Evolutionary conservation across 2,888 invertebrate genomes (phyloP).

Genomic region (Bombyx huttoni): DNA sequence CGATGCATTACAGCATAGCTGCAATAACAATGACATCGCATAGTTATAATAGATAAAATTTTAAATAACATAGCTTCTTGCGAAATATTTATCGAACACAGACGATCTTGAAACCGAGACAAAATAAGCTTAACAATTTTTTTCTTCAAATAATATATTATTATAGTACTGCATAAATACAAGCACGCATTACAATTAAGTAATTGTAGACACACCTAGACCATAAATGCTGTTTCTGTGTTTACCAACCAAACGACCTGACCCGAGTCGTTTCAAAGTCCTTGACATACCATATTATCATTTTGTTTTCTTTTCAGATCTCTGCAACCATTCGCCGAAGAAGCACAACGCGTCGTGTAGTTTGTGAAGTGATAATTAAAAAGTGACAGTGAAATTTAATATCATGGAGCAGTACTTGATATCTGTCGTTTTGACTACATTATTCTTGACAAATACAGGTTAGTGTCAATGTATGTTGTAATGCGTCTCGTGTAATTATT

Average conservation of each 20-base stretch:
- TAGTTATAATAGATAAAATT: background rate
- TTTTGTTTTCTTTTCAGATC: background rate
- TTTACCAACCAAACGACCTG: too few species aligned
- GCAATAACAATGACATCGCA: background rate
- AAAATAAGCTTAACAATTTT: too few species aligned
- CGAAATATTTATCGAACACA: too few species aligned
- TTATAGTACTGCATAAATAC: too few species aligned
- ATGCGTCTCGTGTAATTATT: background rate
- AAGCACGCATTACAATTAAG: too few species aligned
- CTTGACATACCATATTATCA: background rate
- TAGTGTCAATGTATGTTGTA: constrained; percentile 12
- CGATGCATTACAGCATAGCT: constrained; percentile 14
- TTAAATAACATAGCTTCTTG: background rate
- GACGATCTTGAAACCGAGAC: too few species aligned
- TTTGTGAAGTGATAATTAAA: background rate
- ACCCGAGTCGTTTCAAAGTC: background rate
- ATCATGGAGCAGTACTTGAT: constrained; percentile 35
- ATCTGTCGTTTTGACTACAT: constrained; percentile 26
- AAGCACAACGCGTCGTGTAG: background rate
- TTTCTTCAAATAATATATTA: too few species aligned
- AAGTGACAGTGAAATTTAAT: constrained; percentile 8
- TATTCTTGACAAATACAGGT: constrained; percentile 47
- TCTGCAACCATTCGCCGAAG: background rate
- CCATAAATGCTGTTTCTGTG: too few species aligned
- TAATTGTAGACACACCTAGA: too few species aligned